Base-by-base conservation (phyloP, 2,797 vertebrate species). In the Novumbra hubbsi region DNA sequence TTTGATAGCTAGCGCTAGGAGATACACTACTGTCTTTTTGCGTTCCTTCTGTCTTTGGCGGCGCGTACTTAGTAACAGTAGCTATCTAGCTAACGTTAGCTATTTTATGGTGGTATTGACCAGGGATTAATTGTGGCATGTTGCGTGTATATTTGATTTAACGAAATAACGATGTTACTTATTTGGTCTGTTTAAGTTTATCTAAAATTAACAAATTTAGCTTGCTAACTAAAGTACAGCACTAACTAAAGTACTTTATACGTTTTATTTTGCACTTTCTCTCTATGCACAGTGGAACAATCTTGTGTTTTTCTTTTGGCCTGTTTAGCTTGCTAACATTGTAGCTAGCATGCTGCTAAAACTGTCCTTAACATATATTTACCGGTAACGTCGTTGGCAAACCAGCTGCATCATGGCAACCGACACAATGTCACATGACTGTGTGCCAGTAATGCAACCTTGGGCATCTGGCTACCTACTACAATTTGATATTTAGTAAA, bases 381-480 rank as follows among this genome's bases (percentile, higher is more conserved):
- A 24, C 55, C 9, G 2, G 21, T 57, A 11, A 24, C 55, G 55
- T 57, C n/a, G 55, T 57, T 57, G 21, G 0, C 21, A 9, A 4
- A 57, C n/a, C 55, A 24, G 21, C 21, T 60, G 55, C 55, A 24
- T 60, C 55, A 60, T 60, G 55, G 55, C 55, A 60, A 60, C 55
- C 21, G n/a, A 24, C n/a, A 14, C 9, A 24, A 24, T 60, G 21
- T 60, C 55, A 60, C 11, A 11, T 60, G 55, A 60, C 55, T n/a
- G 55, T 60, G 6, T 55, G 52, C 11, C 55, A 14, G 17, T 14
- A 60, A 24, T 60, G 55, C 55, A 4, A 24, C 55, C 12, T 60
- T 60, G 24, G 55, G 9, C 55, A 12, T 60, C 55, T 60, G 5
- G 21, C 24, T 60, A 5, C 11, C 9, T 60, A 12, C 21, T 24